Evolutionary conservation across 1,140 invertebrate genomes (phyloP), one percentile per base, ranked within the genome.

Genomic region (Atta texana): DNA sequence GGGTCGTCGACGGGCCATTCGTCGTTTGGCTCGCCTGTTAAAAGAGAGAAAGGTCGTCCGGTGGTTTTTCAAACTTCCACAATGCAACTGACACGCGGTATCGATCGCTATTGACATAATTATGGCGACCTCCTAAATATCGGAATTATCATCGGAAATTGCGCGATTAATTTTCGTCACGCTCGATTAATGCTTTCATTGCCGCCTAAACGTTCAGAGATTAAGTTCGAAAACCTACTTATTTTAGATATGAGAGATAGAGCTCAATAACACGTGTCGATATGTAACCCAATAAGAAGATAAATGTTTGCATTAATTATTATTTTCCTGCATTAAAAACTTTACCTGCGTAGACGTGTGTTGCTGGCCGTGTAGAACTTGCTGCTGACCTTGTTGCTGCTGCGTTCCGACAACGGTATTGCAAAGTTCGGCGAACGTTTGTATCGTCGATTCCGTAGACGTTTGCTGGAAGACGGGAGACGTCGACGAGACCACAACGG

Each of bases 351-450:
- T 89, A 75, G 93, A 92, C 0, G 90, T 86, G 75, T 93, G 93
- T 75, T 94, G 93, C 24, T 94, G 94, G 63, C 61, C 88, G 28
- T 90, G 84, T 44, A 92, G 93, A 39, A 80, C 81, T 49, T 90
- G 91, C 59, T 91, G 90, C 31, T 76, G 89, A 28, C 92, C 86
- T n/a, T 90, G 92, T 24, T 90, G 91, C 49, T 95, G 92, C 55
- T 95, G 94, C 28, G 95, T 94, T 0, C 95, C 96, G 59, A 96
- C 95, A 0, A 96, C 96, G 8, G 95, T 96, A 88, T 96, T 96
- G 90, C 96, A 97, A 3, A 97, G 94, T 81, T 97, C 96, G n/a
- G 96, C 96, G 85, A 96, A 97, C 16, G 96, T 95, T 75, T 95
- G 92, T 91, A 94, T 94, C 84, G 93, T 92, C 24, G 93, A 86